Conservation (phyloP, 2,888 invertebrate genomes). For the Drosophila rubida region DNA sequence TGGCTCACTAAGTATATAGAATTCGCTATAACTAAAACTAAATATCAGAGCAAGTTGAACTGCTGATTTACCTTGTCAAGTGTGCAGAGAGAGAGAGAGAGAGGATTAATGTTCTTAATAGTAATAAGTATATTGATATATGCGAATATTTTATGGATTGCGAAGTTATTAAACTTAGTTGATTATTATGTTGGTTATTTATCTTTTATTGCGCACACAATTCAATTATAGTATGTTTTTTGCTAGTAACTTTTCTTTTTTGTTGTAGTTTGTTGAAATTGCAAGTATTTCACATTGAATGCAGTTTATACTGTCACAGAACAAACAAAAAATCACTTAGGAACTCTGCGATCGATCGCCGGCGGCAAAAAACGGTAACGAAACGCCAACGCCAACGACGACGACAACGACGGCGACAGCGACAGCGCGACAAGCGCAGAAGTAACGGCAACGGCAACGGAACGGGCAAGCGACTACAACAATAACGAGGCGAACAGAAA, state of each 20-base stretch:
- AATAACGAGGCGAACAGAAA: not conserved
- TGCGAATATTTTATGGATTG: slow-evolving; percentile 23
- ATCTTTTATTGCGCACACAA: slow-evolving; percentile 7
- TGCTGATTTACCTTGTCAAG: slow-evolving; percentile 42
- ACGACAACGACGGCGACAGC: slow-evolving; percentile 8
- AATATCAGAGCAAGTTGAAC: too few species aligned
- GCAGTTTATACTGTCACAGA: slow-evolving; percentile 49
- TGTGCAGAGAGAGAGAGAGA: slow-evolving; percentile 9
- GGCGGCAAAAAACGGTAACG: slow-evolving; percentile 59
- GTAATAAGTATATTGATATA: slow-evolving; percentile 12
- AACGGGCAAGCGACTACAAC: slow-evolving; percentile 22
- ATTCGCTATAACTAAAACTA: too few species aligned
- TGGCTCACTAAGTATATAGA: not conserved
- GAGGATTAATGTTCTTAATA: slow-evolving; percentile 9
- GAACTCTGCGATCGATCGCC: slow-evolving; percentile 56
- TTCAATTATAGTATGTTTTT: not conserved
- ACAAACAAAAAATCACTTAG: slow-evolving; percentile 68
- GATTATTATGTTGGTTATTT: not conserved
- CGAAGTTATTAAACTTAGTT: not conserved
- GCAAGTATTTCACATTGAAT: slow-evolving; percentile 20
- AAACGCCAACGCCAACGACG: slow-evolving; percentile 35
- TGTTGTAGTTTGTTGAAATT: not conserved
- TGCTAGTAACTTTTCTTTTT: not conserved
- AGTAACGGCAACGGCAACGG: not conserved
- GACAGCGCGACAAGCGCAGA: not conserved